Evolutionary conservation across 1,140 invertebrate species (phyloP).

Genomic region (Drosophila littoralis): DNA sequence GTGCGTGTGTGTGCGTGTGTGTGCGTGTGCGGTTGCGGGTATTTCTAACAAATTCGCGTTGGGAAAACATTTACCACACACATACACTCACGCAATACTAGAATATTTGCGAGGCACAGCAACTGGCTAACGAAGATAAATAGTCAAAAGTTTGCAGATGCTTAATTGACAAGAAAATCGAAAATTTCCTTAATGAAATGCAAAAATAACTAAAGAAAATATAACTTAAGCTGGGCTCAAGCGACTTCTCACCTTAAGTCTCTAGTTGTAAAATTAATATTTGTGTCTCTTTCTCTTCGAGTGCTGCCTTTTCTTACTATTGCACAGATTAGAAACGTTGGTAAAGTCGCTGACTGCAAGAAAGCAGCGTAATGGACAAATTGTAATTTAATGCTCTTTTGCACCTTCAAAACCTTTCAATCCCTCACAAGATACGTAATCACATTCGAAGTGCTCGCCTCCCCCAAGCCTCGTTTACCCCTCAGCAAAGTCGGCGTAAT

Average conservation of each 20-base stretch:
- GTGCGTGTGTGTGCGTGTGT: conserved; percentile 26
- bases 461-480: not conserved
- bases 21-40: conserved; percentile 9
- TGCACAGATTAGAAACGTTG: conserved; percentile 35
- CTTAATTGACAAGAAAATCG: conserved; percentile 79
- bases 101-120: conserved; percentile 21
- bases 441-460: conserved; percentile 52
- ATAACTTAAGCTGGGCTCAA: conserved; percentile 28
- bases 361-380: conserved; percentile 36
- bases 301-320: not conserved
- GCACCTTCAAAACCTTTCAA: conserved; percentile 74
- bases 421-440: conserved; percentile 67
- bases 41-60: conserved; percentile 31
- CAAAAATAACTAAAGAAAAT: conserved; percentile 55
- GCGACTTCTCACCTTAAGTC: not conserved
- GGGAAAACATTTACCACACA: conserved; percentile 5
- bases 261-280: conserved; percentile 6
- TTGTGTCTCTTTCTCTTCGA: not conserved
- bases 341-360: conserved; percentile 32
- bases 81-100: not conserved
- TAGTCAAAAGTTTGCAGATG: conserved; percentile 63
- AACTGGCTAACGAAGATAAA: conserved; percentile 67
- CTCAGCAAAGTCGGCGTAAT: conserved; percentile 44
- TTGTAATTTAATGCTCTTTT: conserved; percentile 78
- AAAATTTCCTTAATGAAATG: conserved; percentile 75